A percentile compares a stretch with the other conserved stretches of the same genome.
phyloP scores from a whole-genome alignment of 2,888 invertebrate species.

The Drosophila seclusa region DNA sequence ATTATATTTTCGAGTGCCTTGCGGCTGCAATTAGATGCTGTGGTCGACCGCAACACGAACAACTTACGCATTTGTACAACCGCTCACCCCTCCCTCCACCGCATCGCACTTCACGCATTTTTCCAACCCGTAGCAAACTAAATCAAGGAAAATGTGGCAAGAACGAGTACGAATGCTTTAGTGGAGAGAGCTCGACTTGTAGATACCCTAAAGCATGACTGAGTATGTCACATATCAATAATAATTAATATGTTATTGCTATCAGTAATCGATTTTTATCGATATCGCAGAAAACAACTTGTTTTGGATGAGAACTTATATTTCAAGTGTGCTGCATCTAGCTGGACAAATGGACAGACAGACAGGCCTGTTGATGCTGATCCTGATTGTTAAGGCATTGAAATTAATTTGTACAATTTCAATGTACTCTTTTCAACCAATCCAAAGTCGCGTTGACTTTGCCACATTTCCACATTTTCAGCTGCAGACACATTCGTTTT shows the following conservation, averaged over 20 bases:
- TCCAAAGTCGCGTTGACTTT: constrained; percentile 10
- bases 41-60: constrained; percentile 17
- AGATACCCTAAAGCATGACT: neutral
- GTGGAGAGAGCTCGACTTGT: neutral
- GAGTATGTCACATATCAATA: neutral
- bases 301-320: neutral
- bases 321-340: neutral
- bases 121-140: neutral
- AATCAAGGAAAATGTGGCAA: neutral
- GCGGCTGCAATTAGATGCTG: constrained; percentile 54
- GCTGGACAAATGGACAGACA: too few species aligned
- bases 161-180: neutral
- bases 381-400: neutral
- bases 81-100: neutral
- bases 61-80: constrained; percentile 3
- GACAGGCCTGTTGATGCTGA: neutral
- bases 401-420: neutral
- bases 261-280: neutral
- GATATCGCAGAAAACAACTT: neutral
- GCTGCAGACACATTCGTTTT: constrained; percentile 18
- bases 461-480: constrained; percentile 34
- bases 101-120: neutral
- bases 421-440: neutral
- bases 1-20: constrained; percentile 39
- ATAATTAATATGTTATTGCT: too few species aligned